phyloP scores from a whole-genome alignment of 2,113 vertebrate species.

The Gavia stellata region DNA sequence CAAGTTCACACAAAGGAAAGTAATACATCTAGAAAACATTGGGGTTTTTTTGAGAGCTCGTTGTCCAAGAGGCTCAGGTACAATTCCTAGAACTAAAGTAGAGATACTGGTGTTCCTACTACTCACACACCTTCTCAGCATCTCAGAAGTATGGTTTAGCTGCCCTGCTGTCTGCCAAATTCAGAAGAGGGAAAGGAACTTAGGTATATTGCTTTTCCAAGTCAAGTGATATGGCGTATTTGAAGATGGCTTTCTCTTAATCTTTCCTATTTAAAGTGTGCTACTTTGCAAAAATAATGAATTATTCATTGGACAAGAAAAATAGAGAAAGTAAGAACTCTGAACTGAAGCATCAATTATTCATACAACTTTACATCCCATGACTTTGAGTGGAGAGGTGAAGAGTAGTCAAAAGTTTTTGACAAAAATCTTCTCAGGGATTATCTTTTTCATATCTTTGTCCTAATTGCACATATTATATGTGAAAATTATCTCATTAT shows the following conservation, averaged over 20 bases:
- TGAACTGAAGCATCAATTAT: constrained; percentile 58
- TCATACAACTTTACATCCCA: constrained; percentile 47
- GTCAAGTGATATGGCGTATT: neutral
- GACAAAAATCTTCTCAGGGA: constrained; percentile 12
- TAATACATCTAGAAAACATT: neutral
- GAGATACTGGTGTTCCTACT: neutral
- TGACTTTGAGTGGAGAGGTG: constrained; percentile 46
- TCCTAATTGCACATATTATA: neutral
- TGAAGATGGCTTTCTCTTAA: constrained; percentile 38
- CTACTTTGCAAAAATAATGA: constrained; percentile 45
- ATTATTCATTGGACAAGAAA: constrained; percentile 57
- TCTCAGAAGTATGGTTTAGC: neutral
- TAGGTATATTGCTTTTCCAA: neutral
- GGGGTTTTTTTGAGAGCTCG: neutral
- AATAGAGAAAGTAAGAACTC: constrained; percentile 41
- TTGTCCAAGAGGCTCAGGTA: neutral
- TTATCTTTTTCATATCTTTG: neutral
- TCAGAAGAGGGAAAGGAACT: neutral
- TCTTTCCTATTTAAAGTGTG: constrained; percentile 49
- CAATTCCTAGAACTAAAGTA: neutral
- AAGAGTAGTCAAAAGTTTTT: constrained; percentile 29
- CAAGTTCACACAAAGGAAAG: neutral
- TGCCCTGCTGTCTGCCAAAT: neutral
- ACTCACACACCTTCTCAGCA: neutral
- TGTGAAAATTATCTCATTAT: neutral